Conservation (phyloP, 2,113 vertebrate genomes). For the Oenanthe oenanthe region DNA sequence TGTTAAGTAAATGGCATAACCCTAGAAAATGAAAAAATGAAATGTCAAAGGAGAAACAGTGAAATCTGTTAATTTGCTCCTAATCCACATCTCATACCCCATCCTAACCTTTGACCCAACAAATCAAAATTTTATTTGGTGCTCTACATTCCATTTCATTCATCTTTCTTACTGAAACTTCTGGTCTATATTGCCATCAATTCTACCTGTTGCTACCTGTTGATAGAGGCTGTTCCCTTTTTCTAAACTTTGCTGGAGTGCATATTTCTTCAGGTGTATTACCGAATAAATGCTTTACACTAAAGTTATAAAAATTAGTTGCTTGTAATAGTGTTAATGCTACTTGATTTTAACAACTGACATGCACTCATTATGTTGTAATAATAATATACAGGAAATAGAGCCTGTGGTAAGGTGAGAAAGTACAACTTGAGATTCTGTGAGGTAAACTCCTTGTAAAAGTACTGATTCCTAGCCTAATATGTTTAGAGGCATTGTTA, state of each 20-base stretch:
- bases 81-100: rapidly evolving
- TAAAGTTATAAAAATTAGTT: rapidly evolving
- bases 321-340: not conserved
- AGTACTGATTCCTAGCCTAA: not conserved
- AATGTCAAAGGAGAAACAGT: not conserved
- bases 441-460: not conserved
- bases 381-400: not conserved
- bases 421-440: not conserved
- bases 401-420: not conserved
- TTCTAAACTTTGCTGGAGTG: not conserved
- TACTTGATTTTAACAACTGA: not conserved
- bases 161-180: not conserved
- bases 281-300: not conserved
- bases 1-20: not conserved
- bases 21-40: not conserved
- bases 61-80: not conserved
- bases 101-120: rapidly evolving
- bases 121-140: not conserved
- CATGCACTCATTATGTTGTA: rapidly evolving
- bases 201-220: not conserved
- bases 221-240: not conserved
- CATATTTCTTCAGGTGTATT: rapidly evolving
- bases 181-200: rapidly evolving
- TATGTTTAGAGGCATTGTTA: not conserved
- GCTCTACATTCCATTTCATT: not conserved